phyloP scores from a whole-genome alignment of 1,140 invertebrate species.

The Bombus picipes region DNA sequence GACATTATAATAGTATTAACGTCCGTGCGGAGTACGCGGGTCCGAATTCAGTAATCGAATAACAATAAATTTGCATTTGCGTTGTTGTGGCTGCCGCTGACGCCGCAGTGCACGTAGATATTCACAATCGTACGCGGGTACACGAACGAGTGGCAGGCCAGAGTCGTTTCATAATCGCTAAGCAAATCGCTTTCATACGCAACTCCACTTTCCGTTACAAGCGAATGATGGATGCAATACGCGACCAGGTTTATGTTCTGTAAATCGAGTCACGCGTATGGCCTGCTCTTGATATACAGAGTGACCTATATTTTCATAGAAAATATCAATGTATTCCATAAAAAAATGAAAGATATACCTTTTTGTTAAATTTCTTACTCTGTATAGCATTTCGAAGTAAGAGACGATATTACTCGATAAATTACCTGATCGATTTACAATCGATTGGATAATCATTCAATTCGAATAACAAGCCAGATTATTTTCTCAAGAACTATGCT shows the following conservation, averaged over 20 bases:
- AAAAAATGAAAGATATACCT: not conserved
- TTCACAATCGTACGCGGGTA: constrained; percentile 67
- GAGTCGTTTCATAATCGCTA: constrained; percentile 80
- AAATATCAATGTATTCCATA: not conserved
- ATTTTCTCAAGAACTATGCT: not conserved
- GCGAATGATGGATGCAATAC: constrained; percentile 65
- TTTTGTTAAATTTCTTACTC: not conserved
- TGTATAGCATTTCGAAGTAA: not conserved
- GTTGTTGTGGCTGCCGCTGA: constrained; percentile 76
- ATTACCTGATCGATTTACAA: too few relatives aligned
- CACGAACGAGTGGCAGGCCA: constrained; percentile 58
- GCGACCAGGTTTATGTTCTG: constrained; percentile 53
- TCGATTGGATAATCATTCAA: not conserved
- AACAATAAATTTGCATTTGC: constrained; percentile 82
- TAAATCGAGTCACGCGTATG: constrained; percentile 53
- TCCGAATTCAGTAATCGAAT: constrained; percentile 81
- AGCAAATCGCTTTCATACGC: constrained; percentile 74
- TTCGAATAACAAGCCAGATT: not conserved
- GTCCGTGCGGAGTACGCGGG: constrained; percentile 74
- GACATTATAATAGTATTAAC: constrained; percentile 77
- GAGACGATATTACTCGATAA: not conserved
- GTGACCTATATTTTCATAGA: not conserved
- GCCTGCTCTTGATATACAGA: constrained; percentile 41
- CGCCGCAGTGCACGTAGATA: constrained; percentile 76
- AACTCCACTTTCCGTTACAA: constrained; percentile 53